These are phyloP conservation scores for Criorhina ranunculi DNA, from an alignment of 2,888 invertebrate species.

Conservation along the genomic window DNA sequence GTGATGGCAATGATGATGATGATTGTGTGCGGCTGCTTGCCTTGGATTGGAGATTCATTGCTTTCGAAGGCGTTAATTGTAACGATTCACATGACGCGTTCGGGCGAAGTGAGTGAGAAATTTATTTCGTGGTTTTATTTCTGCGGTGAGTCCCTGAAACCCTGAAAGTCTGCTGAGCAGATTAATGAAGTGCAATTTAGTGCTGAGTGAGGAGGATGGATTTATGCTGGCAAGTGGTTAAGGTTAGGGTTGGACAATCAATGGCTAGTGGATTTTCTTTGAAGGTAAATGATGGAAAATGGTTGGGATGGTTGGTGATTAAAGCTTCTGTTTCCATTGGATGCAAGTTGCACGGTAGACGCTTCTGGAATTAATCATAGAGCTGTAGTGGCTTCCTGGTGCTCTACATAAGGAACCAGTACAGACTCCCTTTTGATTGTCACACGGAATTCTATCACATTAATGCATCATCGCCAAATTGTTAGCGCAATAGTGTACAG, in stretches of 20 bases:
- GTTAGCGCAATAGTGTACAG: too few relatives aligned
- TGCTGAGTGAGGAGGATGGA: conserved; percentile 62
- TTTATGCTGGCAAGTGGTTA: conserved; percentile 62
- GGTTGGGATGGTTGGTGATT: too few relatives aligned
- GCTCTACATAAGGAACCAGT: too few relatives aligned
- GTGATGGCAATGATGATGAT: conserved; percentile 18
- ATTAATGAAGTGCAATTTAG: conserved; percentile 74
- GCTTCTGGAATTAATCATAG: too few relatives aligned
- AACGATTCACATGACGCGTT: conserved; percentile 69
- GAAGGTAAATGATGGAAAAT: too few relatives aligned
- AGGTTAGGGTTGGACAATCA: conserved; percentile 42
- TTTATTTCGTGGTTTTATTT: conserved; percentile 59
- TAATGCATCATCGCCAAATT: too few relatives aligned
- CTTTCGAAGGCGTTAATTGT: conserved; percentile 74
- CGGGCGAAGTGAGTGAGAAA: conserved; percentile 40
- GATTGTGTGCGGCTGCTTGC: conserved; percentile 35
- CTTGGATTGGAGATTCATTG: conserved; percentile 71
- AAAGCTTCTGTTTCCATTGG: too few relatives aligned
- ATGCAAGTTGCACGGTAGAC: too few relatives aligned
- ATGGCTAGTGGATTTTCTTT: conserved; percentile 46
- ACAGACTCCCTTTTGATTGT: too few relatives aligned
- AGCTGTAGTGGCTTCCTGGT: too few relatives aligned
- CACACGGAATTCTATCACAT: too few relatives aligned
- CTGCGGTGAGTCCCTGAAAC: conserved; percentile 42
- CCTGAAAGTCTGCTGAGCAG: conserved; percentile 49